phyloP scores from a whole-genome alignment of 1,140 invertebrate species.

The Saccostrea cuccullata region DNA sequence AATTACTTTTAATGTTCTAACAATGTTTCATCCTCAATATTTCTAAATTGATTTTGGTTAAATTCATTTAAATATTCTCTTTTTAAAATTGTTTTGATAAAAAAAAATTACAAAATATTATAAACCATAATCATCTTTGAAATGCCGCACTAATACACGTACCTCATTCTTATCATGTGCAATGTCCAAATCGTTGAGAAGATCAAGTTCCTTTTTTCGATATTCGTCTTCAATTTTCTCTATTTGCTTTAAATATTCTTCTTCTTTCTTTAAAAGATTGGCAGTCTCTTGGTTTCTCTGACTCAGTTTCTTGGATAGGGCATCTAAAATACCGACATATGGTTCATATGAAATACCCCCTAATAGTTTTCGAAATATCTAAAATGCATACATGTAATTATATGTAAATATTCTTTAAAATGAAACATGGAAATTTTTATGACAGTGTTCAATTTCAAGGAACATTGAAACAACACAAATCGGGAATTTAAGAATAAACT shows the following conservation, averaged over 20 bases:
- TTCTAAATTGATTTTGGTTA: not conserved
- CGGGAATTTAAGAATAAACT: no score
- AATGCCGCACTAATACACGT: not conserved
- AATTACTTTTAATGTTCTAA: not conserved
- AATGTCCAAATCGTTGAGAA: slow-evolving; percentile 67
- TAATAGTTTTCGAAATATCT: no score
- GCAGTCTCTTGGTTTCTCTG: slow-evolving; percentile 15
- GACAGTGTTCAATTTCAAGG: no score
- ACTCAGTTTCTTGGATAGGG: slow-evolving; percentile 36
- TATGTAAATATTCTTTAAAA: no score
- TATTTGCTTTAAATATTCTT: slow-evolving; percentile 6
- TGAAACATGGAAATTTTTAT: no score
- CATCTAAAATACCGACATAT: not conserved
- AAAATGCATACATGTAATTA: no score
- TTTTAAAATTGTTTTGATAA: not conserved
- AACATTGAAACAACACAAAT: no score
- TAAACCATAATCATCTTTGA: not conserved
- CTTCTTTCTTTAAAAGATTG: slow-evolving; percentile 22
- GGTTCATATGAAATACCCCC: no score
- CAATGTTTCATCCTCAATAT: not conserved
- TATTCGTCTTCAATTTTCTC: slow-evolving; percentile 46
- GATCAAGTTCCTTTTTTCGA: slow-evolving; percentile 51
- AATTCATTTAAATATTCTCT: not conserved
- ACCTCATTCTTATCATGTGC: slow-evolving; percentile 71
- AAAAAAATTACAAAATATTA: not conserved